Base-by-base conservation (phyloP, 2,888 invertebrate genomes). In the Sylvicola fuscatus region DNA sequence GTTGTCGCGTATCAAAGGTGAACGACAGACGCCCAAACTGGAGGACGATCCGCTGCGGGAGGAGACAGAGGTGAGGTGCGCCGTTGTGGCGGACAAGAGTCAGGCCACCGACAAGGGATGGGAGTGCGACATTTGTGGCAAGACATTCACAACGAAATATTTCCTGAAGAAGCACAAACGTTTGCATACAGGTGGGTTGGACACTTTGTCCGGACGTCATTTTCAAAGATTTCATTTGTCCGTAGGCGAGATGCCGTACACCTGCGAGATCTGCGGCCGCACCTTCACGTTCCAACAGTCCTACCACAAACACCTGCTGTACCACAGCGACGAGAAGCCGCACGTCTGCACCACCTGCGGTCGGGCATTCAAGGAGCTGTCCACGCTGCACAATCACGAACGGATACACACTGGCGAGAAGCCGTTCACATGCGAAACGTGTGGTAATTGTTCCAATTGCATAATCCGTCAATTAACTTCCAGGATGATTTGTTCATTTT, bases 241-340 rank as follows among this genome's bases (percentile, higher is more conserved):
- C 64, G 47, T 64, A 71, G 83, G 86, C 39, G 86, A 86, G 65
- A 84, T 82, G 66, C 86, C 86, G 0, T 86, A 86, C 50, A 73
- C 73, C 14, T 86, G 86, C 49, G 64, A 66, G 33, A 72, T 78
- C 45, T 86, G 86, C 51, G 76, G 76, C 43, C 81, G 83, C 53
- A 79, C 77, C 10, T 86, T 86, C 56, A 84, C 84, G 34, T 86
- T 86, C 59, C 86, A 86, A 59, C 86, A 86, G 49, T 84, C 84
- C 0, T 84, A 81, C 55, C 84, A 84, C 54, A 86, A 86, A 51
- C 86, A 86, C 57, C 68, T 83, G 49, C 62, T 84, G 35, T 86
- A 86, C 51, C 86, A 86, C 51, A 81, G 78, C 40, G 79, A 82
- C 47, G 83, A 84, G 46, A 84, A 84, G 48, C 84, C 84, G 1